phyloP scores from a whole-genome alignment of 2,113 vertebrate genomes.

The Gnathonemus echidnorhynchus region DNA sequence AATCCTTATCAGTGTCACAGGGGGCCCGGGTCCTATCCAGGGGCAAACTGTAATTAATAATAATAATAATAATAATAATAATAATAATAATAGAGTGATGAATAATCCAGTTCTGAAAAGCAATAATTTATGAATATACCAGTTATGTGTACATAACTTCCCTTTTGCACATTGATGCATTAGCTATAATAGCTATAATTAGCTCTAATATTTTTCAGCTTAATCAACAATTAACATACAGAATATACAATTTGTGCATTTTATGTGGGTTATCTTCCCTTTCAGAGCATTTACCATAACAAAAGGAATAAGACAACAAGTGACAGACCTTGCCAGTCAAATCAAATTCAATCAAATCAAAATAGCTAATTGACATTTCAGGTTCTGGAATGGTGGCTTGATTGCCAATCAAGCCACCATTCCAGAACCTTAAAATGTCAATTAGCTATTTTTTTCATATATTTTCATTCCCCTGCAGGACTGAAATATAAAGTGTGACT shows the following conservation, averaged over 20 bases:
- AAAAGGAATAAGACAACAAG: neutral
- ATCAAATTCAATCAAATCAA: neutral
- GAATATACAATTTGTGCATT: neutral
- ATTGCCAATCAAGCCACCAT: neutral
- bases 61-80: neutral
- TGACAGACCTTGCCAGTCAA: neutral
- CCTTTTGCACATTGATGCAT: neutral
- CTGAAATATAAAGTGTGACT: constrained; percentile 43
- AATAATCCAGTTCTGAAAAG: neutral
- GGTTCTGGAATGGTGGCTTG: neutral
- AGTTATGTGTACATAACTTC: neutral
- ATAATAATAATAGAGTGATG: neutral
- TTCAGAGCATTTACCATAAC: neutral
- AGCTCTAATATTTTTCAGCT: neutral
- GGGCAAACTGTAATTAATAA: neutral
- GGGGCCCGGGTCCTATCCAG: neutral
- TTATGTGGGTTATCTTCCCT: neutral
- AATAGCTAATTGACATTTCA: neutral
- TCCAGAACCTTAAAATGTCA: neutral
- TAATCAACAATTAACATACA: neutral
- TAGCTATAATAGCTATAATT: neutral
- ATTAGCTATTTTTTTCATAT: neutral
- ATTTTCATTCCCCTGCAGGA: neutral
- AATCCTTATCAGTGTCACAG: neutral
- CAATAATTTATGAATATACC: neutral